Percentiles rank a stretch among this genome's conserved stretches.
These are phyloP conservation scores for Branchinecta sandiegonensis DNA, from an alignment of 2,888 invertebrate genomes.

Conservation along the genomic window DNA sequence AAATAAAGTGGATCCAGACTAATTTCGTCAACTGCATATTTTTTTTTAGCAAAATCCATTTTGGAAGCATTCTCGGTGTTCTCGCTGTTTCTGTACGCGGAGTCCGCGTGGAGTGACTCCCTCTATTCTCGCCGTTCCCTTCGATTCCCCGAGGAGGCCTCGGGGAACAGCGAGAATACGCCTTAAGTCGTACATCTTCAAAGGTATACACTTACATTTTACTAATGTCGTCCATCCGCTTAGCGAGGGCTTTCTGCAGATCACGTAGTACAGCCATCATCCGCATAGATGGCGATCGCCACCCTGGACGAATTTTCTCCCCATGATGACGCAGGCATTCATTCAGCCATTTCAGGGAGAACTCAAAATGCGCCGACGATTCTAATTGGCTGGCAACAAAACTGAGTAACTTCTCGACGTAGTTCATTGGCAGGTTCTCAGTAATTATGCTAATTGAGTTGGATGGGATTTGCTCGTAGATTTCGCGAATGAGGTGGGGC, in stretches of 20 bases:
- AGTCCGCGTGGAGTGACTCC: too few species aligned
- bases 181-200: background rate
- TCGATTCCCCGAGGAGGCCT: too few species aligned
- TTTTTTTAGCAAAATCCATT: too few species aligned
- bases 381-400: conserved; percentile 59
- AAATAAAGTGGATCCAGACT: too few species aligned
- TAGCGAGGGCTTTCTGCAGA: conserved; percentile 61
- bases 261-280: conserved; percentile 48
- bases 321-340: conserved; percentile 51
- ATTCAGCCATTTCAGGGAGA: conserved; percentile 67
- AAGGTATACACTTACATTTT: conserved; percentile 55
- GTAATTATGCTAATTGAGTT: conserved; percentile 60
- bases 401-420: conserved; percentile 54
- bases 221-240: conserved; percentile 61
- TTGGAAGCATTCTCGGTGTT: too few species aligned
- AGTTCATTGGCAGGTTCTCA: conserved; percentile 52
- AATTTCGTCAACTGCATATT: too few species aligned
- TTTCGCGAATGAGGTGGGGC: conserved; percentile 52
- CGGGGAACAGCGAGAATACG: too few species aligned
- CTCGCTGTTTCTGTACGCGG: too few species aligned
- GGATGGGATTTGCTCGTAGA: conserved; percentile 64
- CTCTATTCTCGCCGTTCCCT: too few species aligned
- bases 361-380: conserved; percentile 67
- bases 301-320: conserved; percentile 33
- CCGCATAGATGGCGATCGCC: conserved; percentile 39